Evolutionary conservation across 1,140 invertebrate species (phyloP).

Genomic region (fruit fly (Drosophila melanogaster)): Release_6_plus_ISO1_MT NT_037436.4:18198001-18198500

Average conservation of each 20-base stretch:
- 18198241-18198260: constrained; percentile 80
- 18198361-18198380: constrained; percentile 82
- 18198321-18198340: constrained; percentile 67
- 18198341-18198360: constrained; percentile 70
- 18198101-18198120: constrained; percentile 38
- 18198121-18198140: constrained; percentile 61
- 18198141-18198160: constrained; percentile 59
- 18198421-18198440: not conserved
- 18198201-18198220: constrained; percentile 13
- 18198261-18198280: constrained; percentile 78
- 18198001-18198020: constrained; percentile 32
- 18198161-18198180: constrained; percentile 78
- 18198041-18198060: constrained; percentile 60
- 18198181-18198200: constrained; percentile 37
- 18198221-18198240: constrained; percentile 65
- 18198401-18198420: not conserved
- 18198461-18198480: constrained; percentile 55
- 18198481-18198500: constrained; percentile 66
- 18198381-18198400: constrained; percentile 41
- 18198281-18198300: constrained; percentile 25
- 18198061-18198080: constrained; percentile 60
- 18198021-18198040: constrained; percentile 33
- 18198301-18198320: constrained; percentile 68
- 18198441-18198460: constrained; percentile 8
- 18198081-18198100: constrained; percentile 64